Evolutionary conservation across 2,797 vertebrate genomes (phyloP).

Genomic region (Sebastes nivosus): DNA sequence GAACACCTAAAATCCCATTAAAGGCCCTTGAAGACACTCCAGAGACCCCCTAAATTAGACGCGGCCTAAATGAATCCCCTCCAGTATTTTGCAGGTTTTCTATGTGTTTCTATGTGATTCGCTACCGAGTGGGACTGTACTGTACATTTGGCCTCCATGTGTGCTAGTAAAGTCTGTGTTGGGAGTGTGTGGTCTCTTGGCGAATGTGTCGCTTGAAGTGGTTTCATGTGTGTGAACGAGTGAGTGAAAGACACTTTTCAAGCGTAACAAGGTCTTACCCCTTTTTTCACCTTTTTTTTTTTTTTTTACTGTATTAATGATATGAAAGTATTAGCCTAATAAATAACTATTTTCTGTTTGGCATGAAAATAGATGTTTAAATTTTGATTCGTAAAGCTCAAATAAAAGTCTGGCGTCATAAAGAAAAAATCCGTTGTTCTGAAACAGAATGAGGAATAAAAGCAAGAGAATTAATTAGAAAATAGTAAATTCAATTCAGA

Average conservation of each 20-base stretch:
- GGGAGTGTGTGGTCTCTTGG: constrained; percentile 57
- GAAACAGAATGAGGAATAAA: neutral
- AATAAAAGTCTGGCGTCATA: neutral
- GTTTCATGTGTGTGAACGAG: constrained; percentile 46
- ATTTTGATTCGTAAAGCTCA: fast-evolving
- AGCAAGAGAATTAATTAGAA: neutral
- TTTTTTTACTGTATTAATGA: neutral
- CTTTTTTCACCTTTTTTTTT: neutral
- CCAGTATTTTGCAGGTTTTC: neutral
- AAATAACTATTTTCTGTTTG: neutral
- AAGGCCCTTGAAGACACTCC: neutral
- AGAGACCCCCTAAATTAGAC: constrained; percentile 4
- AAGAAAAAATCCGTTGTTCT: neutral
- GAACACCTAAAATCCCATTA: neutral
- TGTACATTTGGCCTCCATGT: constrained; percentile 78
- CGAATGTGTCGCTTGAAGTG: constrained; percentile 46
- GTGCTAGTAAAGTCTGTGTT: constrained; percentile 53
- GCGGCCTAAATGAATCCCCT: neutral
- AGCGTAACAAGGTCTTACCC: neutral
- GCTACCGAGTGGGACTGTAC: constrained; percentile 16
- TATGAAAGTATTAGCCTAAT: neutral
- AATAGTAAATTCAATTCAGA: neutral
- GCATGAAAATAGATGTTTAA: neutral
- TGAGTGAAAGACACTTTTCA: constrained; percentile 11
- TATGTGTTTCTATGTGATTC: constrained; percentile 1